phyloP scores from a whole-genome alignment of 2,797 vertebrate genomes.

The Cheirogaleus major region DNA sequence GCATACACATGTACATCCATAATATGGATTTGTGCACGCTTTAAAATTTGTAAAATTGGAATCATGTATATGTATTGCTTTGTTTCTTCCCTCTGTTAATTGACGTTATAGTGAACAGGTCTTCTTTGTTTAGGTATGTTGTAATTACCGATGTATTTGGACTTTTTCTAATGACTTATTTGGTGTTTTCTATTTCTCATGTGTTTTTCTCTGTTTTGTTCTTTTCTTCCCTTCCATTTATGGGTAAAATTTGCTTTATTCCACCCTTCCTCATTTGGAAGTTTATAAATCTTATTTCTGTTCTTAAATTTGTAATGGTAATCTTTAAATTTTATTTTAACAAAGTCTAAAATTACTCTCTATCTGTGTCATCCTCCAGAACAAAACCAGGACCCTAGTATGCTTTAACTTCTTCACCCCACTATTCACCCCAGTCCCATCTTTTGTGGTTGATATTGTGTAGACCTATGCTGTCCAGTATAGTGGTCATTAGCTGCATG shows the following conservation, averaged over 20 bases:
- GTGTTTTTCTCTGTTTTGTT: not conserved
- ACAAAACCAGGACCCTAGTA: not conserved
- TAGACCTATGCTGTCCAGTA: not conserved
- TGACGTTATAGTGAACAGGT: not conserved
- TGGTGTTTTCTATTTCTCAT: not conserved
- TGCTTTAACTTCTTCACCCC: not conserved
- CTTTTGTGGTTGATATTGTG: not conserved
- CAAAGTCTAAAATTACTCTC: not conserved
- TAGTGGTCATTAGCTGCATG: not conserved
- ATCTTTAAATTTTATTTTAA: constrained; percentile 37
- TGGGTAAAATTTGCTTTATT: constrained; percentile 29
- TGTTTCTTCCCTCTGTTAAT: not conserved
- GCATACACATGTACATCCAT: not conserved
- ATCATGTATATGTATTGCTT: not conserved
- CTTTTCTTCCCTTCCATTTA: not conserved
- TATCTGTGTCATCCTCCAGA: not conserved
- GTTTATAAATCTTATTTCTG: not conserved
- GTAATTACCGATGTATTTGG: not conserved
- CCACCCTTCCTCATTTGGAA: not conserved
- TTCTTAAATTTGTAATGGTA: not conserved
- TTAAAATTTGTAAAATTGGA: not conserved
- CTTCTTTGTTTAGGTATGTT: not conserved
- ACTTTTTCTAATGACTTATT: not conserved
- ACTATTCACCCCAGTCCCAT: not conserved
- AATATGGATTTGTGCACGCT: not conserved